Evolutionary conservation across 2,113 vertebrate species (phyloP).

Genomic region (Helogale parvula): DNA sequence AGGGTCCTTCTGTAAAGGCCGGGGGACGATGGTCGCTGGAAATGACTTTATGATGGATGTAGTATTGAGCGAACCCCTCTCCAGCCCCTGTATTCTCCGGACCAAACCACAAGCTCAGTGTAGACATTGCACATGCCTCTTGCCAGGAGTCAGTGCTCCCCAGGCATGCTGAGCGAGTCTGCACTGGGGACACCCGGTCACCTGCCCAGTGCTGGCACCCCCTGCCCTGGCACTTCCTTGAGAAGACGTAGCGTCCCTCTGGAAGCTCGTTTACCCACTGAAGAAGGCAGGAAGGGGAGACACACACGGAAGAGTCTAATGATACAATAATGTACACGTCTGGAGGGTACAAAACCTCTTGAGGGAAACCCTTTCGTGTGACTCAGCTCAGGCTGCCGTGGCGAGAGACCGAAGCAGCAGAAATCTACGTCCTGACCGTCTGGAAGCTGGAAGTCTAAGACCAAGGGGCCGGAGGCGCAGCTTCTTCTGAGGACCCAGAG

Average conservation of each 20-base stretch:
- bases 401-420: background rate
- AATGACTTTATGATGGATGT: accelerated
- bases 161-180: accelerated
- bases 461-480: background rate
- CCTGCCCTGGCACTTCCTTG: no score
- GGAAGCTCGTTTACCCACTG: no score
- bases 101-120: accelerated
- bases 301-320: accelerated
- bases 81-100: background rate
- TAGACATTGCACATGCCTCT: accelerated
- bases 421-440: accelerated
- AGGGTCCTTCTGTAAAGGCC: accelerated
- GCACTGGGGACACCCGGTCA: background rate
- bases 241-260: no score
- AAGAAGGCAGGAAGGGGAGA: background rate
- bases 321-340: accelerated
- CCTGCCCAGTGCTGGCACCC: accelerated
- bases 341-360: accelerated
- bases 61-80: no score
- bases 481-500: background rate
- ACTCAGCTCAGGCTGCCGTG: background rate
- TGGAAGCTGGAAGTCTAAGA: background rate
- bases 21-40: accelerated
- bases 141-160: accelerated
- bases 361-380: no score